Evolutionary conservation across 2,113 vertebrate species (phyloP).

Genomic region (Archocentrus centrarchus): DNA sequence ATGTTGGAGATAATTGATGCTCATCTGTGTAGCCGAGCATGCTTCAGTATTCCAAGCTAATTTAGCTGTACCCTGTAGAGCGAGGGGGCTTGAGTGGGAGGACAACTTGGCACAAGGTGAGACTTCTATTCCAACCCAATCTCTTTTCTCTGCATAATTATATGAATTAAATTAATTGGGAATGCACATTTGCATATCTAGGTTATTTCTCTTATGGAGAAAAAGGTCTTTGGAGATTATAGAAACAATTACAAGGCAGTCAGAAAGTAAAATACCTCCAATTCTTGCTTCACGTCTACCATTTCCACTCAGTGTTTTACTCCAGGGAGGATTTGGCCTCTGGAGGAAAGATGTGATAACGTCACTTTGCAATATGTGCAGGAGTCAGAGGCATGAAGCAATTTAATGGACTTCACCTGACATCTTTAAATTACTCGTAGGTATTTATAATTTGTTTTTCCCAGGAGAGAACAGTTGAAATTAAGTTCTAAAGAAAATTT

Average conservation of each 20-base stretch:
- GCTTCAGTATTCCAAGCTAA: conserved; percentile 62
- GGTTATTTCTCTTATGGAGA: conserved; percentile 70
- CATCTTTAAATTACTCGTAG: conserved; percentile 59
- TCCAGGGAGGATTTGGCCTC: conserved; percentile 55
- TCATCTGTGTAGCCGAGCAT: conserved; percentile 56
- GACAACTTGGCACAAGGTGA: conserved; percentile 56
- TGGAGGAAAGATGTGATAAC: conserved; percentile 51
- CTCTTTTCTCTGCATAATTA: conserved; percentile 75
- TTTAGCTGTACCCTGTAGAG: conserved; percentile 66
- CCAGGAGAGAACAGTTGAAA: conserved; percentile 30
- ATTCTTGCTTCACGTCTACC: conserved; percentile 32
- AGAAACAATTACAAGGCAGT: conserved; percentile 75
- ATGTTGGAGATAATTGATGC: conserved; percentile 63
- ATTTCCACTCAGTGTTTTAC: conserved; percentile 34
- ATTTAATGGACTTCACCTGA: conserved; percentile 61
- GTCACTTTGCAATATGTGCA: conserved; percentile 40
- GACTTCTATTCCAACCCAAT: conserved; percentile 56
- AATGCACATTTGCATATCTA: conserved; percentile 72
- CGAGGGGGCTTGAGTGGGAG: conserved; percentile 37
- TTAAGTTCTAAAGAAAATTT: conserved; percentile 39
- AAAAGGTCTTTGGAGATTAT: conserved; percentile 69
- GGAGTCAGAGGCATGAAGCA: conserved; percentile 51
- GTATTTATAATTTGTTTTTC: conserved; percentile 47
- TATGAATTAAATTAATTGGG: conserved; percentile 75
- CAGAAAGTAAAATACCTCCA: conserved; percentile 61